Evolutionary conservation across 2,888 invertebrate genomes (phyloP), one percentile per base, ranked within the genome.

Genomic region (Corythucha ciliata): DNA sequence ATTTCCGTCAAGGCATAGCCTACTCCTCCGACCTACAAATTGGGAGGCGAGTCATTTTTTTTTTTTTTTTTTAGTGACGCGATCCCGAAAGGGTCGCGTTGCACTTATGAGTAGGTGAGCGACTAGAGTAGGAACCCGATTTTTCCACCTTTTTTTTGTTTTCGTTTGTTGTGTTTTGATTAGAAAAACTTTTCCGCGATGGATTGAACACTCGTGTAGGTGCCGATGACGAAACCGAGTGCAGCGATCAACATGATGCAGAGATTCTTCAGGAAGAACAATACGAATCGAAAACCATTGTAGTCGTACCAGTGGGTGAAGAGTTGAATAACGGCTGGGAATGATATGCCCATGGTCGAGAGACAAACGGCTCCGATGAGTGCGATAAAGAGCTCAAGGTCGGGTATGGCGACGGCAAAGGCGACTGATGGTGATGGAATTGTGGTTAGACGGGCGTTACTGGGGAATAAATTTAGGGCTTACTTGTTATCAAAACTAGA

Each of bases 281-380:
- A 25, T 14, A 57, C 16, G 33, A 61, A 61, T 26, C 53, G 72
- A 6, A 78, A 68, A 48, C 76, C 74, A 1, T 72, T 71, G 5
- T 73, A 74, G 49, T 75, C 72, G 62, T 80, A 76, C 86, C 88
- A 91, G 66, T 81, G 82, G 0, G 85, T 82, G 66, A 83, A 80
- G 58, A 83, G 77, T 64, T 93, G 85, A 60, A 94, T 85, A 56
- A 90, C 71, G 0, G 93, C 90, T 8, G 93, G 93, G 67, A 93
- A 86, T 1, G 89, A 86, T 40, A 94, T 73, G 0, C 93, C 92
- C 51, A 93, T 74, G 0, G 85, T 86, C 0, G 92, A 89, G 39
- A 91, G 73, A 58, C 90, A 89, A 2, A 93, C 74, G 0, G 93
- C 91, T n/a, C 93, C 93, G 63, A 86, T 81, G 36, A 86, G 70